Evolutionary conservation across 2,113 vertebrate genomes (phyloP).

Genomic region (Aspiorhynchus laticeps): DNA sequence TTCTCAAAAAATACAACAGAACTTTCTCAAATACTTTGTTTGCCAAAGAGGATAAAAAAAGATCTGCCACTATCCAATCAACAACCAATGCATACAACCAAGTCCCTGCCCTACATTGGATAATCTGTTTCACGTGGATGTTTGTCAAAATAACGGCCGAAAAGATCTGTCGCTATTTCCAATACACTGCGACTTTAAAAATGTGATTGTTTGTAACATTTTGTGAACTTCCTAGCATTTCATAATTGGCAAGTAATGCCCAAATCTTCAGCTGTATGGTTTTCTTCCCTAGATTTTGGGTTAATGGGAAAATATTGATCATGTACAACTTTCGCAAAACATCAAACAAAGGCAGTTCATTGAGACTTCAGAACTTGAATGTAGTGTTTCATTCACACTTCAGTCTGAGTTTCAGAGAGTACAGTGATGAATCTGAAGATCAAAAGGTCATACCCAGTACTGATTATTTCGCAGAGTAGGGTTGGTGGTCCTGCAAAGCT

Average conservation of each 20-base stretch:
- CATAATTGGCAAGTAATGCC: too few relatives aligned
- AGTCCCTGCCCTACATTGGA: neutral
- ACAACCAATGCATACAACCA: neutral
- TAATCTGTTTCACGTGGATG: neutral
- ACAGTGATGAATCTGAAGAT: constrained; percentile 37
- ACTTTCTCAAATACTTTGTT: neutral
- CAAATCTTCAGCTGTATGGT: neutral
- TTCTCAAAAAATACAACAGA: neutral
- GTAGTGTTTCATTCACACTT: constrained; percentile 3
- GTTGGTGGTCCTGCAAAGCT: constrained; percentile 78
- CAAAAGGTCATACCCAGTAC: constrained; percentile 90
- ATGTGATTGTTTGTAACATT: too few relatives aligned
- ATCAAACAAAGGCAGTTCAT: neutral
- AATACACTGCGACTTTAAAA: too few relatives aligned
- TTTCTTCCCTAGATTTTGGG: too few relatives aligned
- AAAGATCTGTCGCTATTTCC: neutral
- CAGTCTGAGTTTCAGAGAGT: neutral
- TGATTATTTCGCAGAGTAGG: constrained; percentile 82
- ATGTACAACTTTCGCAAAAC: neutral
- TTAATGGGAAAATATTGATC: neutral
- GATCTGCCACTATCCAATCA: neutral
- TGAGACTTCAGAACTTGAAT: neutral
- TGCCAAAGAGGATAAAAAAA: neutral
- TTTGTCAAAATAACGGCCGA: neutral
- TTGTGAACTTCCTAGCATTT: too few relatives aligned